Evolutionary conservation across 2,888 invertebrate species (phyloP).

Genomic region (Agrotis clavis): DNA sequence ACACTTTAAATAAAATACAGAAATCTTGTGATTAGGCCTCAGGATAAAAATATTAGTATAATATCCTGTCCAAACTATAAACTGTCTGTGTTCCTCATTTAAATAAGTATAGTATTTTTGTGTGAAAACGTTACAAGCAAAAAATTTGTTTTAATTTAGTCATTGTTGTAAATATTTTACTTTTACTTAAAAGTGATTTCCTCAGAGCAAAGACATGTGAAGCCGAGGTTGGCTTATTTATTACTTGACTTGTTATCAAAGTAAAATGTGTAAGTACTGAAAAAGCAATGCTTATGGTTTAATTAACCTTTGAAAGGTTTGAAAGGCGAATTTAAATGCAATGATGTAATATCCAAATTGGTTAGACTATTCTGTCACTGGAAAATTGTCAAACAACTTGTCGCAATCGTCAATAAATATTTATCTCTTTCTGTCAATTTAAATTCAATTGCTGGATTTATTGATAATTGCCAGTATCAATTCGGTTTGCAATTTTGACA

Average conservation of each 20-base stretch:
- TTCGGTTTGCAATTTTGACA: conserved; percentile 22
- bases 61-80: no score
- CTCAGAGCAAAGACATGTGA: no score
- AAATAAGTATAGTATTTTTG: no score
- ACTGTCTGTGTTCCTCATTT: no score
- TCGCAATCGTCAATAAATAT: conserved; percentile 50
- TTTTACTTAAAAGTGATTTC: no score
- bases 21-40: no score
- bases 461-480: conserved; percentile 32
- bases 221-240: not conserved
- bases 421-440: conserved; percentile 62
- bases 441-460: conserved; percentile 61
- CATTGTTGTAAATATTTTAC: no score
- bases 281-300: conserved; percentile 12
- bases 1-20: no score
- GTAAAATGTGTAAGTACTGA: no score
- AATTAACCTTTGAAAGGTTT: not conserved
- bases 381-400: conserved; percentile 24
- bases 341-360: conserved; percentile 41
- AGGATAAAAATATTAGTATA: no score
- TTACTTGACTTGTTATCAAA: not conserved
- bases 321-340: conserved; percentile 21
- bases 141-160: no score
- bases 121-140: no score
- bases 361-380: conserved; percentile 33